Conservation (phyloP, 2,888 invertebrate genomes). For the Halictus ligatus region DNA sequence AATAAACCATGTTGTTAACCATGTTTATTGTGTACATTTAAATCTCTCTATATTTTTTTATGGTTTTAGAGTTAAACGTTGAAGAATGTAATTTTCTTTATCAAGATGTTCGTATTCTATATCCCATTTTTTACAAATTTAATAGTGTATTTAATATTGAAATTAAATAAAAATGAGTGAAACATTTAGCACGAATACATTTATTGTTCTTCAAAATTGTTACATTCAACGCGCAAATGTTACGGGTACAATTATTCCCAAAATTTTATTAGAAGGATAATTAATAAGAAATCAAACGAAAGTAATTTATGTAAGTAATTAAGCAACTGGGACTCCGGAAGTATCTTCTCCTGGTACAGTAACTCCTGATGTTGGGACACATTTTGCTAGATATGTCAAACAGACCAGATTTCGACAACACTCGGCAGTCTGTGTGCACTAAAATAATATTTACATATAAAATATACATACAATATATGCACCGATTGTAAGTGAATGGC, state of each 20-base stretch:
- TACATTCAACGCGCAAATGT: background rate
- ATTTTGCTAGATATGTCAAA: conserved; percentile 49
- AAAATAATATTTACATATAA: conserved; percentile 8
- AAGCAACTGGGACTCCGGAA: background rate
- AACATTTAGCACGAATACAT: background rate
- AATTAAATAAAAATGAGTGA: no score
- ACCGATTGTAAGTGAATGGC: background rate
- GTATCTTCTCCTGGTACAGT: conserved; percentile 50
- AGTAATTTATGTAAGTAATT: background rate
- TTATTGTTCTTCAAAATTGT: background rate
- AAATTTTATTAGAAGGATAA: background rate
- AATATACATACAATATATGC: background rate
- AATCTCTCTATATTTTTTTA: no score
- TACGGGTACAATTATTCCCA: background rate
- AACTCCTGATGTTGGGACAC: conserved; percentile 42
- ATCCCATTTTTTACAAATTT: no score
- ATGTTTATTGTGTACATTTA: no score
- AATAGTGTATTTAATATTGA: no score
- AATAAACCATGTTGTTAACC: no score
- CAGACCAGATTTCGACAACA: conserved; percentile 67
- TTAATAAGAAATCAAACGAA: no score
- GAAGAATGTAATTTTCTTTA: background rate
- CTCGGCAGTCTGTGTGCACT: conserved; percentile 59
- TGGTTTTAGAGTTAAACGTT: background rate
- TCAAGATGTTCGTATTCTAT: no score